Evolutionary conservation across 2,797 vertebrate genomes (phyloP), one percentile per base, ranked within the genome.

Genomic region (Enteromius trimaculatus): DNA sequence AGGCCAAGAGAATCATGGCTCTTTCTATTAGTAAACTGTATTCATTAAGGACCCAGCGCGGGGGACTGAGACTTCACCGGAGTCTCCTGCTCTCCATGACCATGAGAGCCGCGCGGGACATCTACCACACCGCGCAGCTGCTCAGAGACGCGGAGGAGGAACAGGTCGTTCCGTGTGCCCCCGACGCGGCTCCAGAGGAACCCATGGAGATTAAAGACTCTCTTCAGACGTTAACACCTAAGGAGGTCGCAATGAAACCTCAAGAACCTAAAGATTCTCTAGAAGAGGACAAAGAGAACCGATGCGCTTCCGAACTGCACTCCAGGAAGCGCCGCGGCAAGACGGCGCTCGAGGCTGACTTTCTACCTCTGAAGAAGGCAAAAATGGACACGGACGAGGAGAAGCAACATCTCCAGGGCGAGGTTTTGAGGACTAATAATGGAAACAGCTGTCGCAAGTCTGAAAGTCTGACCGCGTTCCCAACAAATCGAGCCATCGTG

Each of bases 11-110:
- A 64, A 95, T 97, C 81, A 92, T 97, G 91, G 94, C 96, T 4
- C 92, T 97, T 87, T 97, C 97, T 11, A 94, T 97, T 37, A 95
- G 95, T 89, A 97, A 98, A 90, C 94, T 98, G 79, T 96, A 97
- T 91, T 95, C 95, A 1, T 95, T 95, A 17, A 94, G 97, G 64
- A 90, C 90, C 74, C 96, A 97, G 89, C 92, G 97, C n/a, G 97
- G 97, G 0, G 97, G 97, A 0, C 91, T 96, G 88, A 92, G 96
- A 69, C 96, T 97, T 2, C 97, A 97, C 90, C 95, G 95, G 75
- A 97, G 96, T 84, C 94, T 98, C 0, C 94, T 97, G 88, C 92
- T 98, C 74, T 96, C 97, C 47, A 81, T 97, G 89, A 95, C 97
- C 87, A 95, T 98, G 94, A 94, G 95, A 14, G 96, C 94, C 71